Evolutionary conservation across 2,797 vertebrate species (phyloP).

Genomic region (Sebastes iracundus): DNA sequence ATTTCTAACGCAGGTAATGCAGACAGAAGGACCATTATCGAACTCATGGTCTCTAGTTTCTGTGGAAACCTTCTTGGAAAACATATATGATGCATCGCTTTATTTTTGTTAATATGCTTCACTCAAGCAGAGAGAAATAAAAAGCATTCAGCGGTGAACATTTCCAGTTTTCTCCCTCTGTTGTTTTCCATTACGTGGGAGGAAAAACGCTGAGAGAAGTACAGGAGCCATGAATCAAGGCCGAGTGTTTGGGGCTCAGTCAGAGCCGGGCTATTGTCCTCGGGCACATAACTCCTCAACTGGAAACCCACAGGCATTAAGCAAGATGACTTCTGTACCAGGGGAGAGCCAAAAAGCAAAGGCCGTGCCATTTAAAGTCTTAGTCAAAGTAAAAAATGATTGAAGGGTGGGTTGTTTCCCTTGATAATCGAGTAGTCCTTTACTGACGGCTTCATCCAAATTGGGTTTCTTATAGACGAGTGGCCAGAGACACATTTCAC

Average conservation of each 20-base stretch:
- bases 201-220: slow-evolving; percentile 33
- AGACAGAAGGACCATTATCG: neutral
- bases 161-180: slow-evolving; percentile 4
- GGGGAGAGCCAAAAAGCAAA: slow-evolving; percentile 15
- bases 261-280: slow-evolving; percentile 38
- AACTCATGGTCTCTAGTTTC: neutral
- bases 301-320: slow-evolving; percentile 45
- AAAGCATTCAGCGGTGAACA: slow-evolving; percentile 30
- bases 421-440: slow-evolving; percentile 9
- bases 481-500: slow-evolving; percentile 25
- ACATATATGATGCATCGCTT: slow-evolving; percentile 2
- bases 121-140: slow-evolving; percentile 40
- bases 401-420: slow-evolving; percentile 5
- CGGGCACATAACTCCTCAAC: slow-evolving; percentile 54
- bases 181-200: slow-evolving; percentile 58
- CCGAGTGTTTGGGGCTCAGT: slow-evolving; percentile 22
- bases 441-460: slow-evolving; percentile 13
- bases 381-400: slow-evolving; percentile 55
- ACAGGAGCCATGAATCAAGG: slow-evolving; percentile 56
- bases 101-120: slow-evolving; percentile 7
- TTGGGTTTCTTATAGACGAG: slow-evolving; percentile 10
- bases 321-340: slow-evolving; percentile 45
- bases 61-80: neutral
- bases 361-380: slow-evolving; percentile 2
- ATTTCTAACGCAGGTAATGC: neutral